Evolutionary conservation across 1,140 invertebrate genomes (phyloP).

Genomic region (Belonocnema kinseyi): DNA sequence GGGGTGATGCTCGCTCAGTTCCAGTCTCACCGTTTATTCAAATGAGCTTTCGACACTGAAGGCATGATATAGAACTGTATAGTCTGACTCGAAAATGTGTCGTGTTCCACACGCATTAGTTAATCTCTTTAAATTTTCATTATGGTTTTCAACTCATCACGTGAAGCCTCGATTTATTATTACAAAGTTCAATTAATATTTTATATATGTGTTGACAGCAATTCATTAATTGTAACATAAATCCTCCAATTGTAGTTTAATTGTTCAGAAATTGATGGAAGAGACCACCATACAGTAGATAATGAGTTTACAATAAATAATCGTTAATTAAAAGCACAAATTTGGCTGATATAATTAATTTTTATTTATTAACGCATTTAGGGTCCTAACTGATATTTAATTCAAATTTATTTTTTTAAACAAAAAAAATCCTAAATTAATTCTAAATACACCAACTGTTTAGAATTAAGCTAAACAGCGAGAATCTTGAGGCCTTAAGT

Average conservation of each 20-base stretch:
- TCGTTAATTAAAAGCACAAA: too few species aligned
- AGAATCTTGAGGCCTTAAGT: too few species aligned
- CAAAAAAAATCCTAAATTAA: too few species aligned
- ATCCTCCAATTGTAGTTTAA: background rate
- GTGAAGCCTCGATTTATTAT: conserved; percentile 14
- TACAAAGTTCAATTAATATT: conserved; percentile 10
- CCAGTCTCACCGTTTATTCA: conserved; percentile 44
- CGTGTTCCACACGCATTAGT: conserved; percentile 45
- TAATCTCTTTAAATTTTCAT: conserved; percentile 32
- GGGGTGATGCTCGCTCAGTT: conserved; percentile 23
- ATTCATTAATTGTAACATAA: conserved; percentile 15
- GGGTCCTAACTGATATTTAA: too few species aligned
- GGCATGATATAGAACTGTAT: conserved; percentile 37
- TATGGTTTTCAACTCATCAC: conserved; percentile 9
- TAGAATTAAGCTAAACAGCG: too few species aligned
- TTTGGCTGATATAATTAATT: too few species aligned
- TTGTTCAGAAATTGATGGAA: too few species aligned
- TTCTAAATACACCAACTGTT: too few species aligned
- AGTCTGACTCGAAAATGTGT: conserved; percentile 32
- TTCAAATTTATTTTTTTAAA: too few species aligned
- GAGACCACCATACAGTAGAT: too few species aligned
- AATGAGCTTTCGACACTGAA: conserved; percentile 48
- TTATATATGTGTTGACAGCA: conserved; percentile 4
- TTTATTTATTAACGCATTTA: too few species aligned
- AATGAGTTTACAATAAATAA: too few species aligned